Evolutionary conservation across 2,797 vertebrate species (phyloP), one percentile per base, ranked within the genome.

Genomic region (Apogon talboti): DNA sequence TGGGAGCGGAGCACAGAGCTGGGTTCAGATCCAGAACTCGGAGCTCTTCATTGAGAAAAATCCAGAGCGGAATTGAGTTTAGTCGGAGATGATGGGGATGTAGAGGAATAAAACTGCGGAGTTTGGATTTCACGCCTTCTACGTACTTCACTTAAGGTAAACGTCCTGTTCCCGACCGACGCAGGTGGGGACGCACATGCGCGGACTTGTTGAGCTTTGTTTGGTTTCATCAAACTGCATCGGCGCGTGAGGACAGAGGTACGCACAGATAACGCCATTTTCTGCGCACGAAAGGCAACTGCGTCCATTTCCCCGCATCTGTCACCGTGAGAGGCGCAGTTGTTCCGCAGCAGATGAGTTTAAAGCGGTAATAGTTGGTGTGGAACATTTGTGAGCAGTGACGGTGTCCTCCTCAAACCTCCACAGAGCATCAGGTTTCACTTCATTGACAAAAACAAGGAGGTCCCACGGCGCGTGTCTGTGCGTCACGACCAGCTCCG

Each of bases 361-460:
- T n/a, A n/a, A n/a, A n/a, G n/a, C n/a, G n/a, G n/a, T n/a, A n/a
- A n/a, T n/a, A n/a, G n/a, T n/a, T n/a, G n/a, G n/a, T n/a, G n/a
- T n/a, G n/a, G n/a, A n/a, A n/a, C n/a, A n/a, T n/a, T n/a, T n/a
- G n/a, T n/a, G n/a, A n/a, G n/a, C n/a, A n/a, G n/a, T n/a, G n/a
- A n/a, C n/a, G n/a, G n/a, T n/a, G n/a, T 24, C 7, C 47, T 37
- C 52, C 24, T 70, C 24, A 24, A 7, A 8, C 56, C 50, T 49
- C 18, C 28, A 10, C 48, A 11, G 9, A 57, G 83, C 85, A 88
- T 94, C 91, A 83, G 76, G 84, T 94, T 94, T 90, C 92, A 92
- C 82, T 93, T 89, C 92, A 94, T 93, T 94, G 91, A 92, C 83
- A 91, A 93, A 92, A 94, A 92, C 92, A 92, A 93, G 86, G 73